Conservation (phyloP, 2,888 invertebrate genomes). For the Odontothrips loti region DNA sequence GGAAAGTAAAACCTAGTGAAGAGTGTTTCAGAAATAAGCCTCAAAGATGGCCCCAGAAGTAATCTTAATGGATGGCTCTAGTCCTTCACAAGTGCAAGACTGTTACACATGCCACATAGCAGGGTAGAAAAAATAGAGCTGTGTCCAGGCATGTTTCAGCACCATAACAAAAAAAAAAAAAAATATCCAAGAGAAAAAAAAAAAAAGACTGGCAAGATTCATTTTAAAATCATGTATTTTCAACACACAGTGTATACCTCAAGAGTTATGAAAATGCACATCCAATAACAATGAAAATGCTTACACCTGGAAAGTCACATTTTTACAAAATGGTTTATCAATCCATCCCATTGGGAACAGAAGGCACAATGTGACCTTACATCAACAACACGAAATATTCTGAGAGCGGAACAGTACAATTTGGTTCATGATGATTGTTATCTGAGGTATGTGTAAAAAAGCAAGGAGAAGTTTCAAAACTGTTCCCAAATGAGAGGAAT, state of each 20-base stretch:
- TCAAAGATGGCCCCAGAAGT: not conserved
- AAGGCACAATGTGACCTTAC: constrained; percentile 13
- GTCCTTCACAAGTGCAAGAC: not conserved
- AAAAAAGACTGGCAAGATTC: constrained; percentile 8
- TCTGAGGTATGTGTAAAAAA: constrained; percentile 1
- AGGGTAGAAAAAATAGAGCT: not conserved
- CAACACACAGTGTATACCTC: not conserved
- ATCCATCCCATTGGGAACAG: constrained; percentile 8
- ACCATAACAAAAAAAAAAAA: too few relatives aligned
- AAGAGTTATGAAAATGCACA: constrained; percentile 19
- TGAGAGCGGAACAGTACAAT: not conserved
- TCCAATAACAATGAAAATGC: constrained; percentile 21
- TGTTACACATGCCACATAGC: not conserved
- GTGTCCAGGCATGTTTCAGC: not conserved
- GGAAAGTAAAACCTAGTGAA: not conserved
- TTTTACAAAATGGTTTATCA: not conserved
- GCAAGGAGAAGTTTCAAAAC: constrained; percentile 1
- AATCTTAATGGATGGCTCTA: not conserved
- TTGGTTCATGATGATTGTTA: not conserved
- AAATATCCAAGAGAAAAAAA: not conserved
- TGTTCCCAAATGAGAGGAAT: constrained; percentile 8
- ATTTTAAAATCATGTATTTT: constrained; percentile 27
- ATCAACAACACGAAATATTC: constrained; percentile 2
- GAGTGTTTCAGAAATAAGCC: not conserved
- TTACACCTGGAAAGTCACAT: constrained; percentile 14